phyloP scores from a whole-genome alignment of 2,797 vertebrate species.

The Toxotes lorentzi region DNA sequence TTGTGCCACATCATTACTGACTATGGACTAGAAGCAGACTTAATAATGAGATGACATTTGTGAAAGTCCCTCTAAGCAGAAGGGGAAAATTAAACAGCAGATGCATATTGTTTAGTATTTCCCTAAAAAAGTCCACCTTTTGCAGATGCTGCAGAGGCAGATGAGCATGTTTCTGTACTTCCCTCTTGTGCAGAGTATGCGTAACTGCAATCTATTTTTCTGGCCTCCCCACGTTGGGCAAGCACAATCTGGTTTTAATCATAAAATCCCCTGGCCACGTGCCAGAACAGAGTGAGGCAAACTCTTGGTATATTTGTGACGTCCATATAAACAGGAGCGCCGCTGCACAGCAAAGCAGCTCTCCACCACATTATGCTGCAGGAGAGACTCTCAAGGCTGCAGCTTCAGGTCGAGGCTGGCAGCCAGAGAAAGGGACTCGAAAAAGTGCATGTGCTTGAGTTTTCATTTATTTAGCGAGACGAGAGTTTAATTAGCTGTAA shows the following conservation, averaged over 20 bases:
- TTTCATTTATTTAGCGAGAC: conserved; percentile 15
- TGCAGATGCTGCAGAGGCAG: conserved; percentile 48
- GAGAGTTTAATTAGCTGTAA: conserved; percentile 15
- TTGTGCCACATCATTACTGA: conserved; percentile 50
- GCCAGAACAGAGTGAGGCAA: conserved; percentile 78
- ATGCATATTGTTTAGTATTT: conserved; percentile 22
- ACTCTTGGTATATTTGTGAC: conserved; percentile 78
- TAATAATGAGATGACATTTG: conserved; percentile 54
- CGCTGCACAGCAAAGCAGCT: conserved; percentile 29
- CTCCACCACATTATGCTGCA: conserved; percentile 30
- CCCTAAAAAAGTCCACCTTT: conserved; percentile 45
- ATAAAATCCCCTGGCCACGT: conserved; percentile 80
- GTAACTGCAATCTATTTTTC: conserved; percentile 83
- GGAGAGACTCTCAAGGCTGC: conserved; percentile 30
- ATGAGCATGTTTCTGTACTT: conserved; percentile 62
- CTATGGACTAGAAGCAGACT: conserved; percentile 41
- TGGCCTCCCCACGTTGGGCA: conserved; percentile 65
- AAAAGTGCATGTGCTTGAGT: conserved; percentile 2
- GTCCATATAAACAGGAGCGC: conserved; percentile 76
- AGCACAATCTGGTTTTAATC: conserved; percentile 88
- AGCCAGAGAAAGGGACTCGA: conserved; percentile 2
- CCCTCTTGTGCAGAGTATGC: conserved; percentile 86
- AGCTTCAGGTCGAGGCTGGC: conserved; percentile 35
- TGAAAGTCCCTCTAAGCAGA: conserved; percentile 48
- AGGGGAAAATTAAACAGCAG: conserved; percentile 19